phyloP scores from a whole-genome alignment of 2,888 invertebrate genomes.

The Oscheius myriophilus region DNA sequence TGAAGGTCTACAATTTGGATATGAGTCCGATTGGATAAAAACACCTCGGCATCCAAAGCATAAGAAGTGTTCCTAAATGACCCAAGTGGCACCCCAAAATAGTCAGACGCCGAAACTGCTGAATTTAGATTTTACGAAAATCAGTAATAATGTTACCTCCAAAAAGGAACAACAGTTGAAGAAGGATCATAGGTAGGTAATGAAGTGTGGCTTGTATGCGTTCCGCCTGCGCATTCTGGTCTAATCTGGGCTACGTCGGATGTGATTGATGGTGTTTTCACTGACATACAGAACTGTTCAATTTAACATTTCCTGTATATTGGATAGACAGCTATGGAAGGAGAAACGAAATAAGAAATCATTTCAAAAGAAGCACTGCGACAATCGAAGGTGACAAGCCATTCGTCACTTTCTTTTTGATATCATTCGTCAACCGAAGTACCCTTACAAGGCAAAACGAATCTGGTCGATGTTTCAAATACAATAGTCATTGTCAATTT shows the following conservation, averaged over 20 bases:
- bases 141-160: not conserved
- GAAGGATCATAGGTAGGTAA: not conserved
- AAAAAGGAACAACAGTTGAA: not conserved
- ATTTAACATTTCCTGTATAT: too few species aligned
- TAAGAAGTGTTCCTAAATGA: conserved; percentile 14
- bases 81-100: conserved; percentile 22
- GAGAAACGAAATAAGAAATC: too few species aligned
- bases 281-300: too few species aligned
- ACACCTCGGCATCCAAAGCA: conserved; percentile 46
- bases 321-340: too few species aligned
- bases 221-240: not conserved
- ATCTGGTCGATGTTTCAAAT: too few species aligned
- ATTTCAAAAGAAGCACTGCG: too few species aligned
- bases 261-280: too few species aligned
- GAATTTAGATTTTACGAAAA: not conserved
- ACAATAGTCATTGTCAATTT: too few species aligned
- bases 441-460: too few species aligned
- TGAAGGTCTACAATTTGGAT: conserved; percentile 49
- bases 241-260: conserved; percentile 15
- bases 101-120: conserved; percentile 13
- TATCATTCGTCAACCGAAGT: too few species aligned
- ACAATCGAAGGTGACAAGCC: too few species aligned
- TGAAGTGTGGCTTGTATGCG: not conserved
- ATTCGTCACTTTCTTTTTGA: too few species aligned
- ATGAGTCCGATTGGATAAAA: conserved; percentile 56